Conservation (phyloP, 2,797 vertebrate species). For the Holocentrus rufus region DNA sequence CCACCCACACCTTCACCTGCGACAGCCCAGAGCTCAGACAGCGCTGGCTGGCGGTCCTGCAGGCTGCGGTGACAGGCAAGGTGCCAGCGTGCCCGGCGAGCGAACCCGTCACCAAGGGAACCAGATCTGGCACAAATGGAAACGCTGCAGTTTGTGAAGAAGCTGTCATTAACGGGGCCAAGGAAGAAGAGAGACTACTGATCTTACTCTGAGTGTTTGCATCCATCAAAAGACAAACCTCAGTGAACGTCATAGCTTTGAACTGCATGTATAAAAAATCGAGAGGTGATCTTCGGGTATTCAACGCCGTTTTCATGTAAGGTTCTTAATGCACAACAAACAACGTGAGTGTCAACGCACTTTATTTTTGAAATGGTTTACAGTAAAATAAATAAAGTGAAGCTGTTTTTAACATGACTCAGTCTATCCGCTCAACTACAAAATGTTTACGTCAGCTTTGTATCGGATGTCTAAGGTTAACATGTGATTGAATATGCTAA, state of each 20-base stretch:
- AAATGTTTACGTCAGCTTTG: conserved; percentile 41
- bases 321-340: conserved; percentile 19
- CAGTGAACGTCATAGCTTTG: background rate
- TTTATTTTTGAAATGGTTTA: conserved; percentile 78
- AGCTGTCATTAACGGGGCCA: background rate
- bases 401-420: conserved; percentile 69
- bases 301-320: conserved; percentile 7
- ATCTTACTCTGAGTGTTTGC: conserved; percentile 31
- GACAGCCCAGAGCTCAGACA: conserved; percentile 85
- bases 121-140: background rate
- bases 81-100: conserved; percentile 46
- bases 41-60: conserved; percentile 87
- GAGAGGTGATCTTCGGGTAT: conserved; percentile 17
- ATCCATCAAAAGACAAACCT: background rate
- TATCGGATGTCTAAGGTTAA: conserved; percentile 40
- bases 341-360: conserved; percentile 56
- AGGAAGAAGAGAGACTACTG: conserved; percentile 17
- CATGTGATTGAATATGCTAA: conserved; percentile 11
- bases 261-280: conserved; percentile 12
- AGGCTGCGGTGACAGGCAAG: conserved; percentile 82
- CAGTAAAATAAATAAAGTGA: conserved; percentile 80
- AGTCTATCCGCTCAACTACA: conserved; percentile 47
- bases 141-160: conserved; percentile 21
- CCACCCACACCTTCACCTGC: conserved; percentile 87
- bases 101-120: background rate